Evolutionary conservation across 2,797 vertebrate genomes (phyloP).

Genomic region (Syngnathus rostellatus): DNA sequence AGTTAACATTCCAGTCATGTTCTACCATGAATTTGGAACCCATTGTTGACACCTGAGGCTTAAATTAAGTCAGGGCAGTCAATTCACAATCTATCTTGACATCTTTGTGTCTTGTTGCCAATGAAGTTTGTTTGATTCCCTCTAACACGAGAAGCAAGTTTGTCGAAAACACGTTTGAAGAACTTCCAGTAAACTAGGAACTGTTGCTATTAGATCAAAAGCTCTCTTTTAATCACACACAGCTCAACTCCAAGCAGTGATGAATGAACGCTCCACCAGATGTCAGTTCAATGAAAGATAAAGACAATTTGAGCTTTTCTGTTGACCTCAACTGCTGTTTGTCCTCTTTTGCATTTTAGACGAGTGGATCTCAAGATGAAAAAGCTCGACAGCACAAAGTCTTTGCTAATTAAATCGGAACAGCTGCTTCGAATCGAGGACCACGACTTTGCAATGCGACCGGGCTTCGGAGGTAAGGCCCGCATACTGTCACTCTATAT

Average conservation of each 20-base stretch:
- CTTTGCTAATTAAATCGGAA: conserved; percentile 75
- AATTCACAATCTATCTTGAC: too few species aligned
- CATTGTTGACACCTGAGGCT: not conserved
- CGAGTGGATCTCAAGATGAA: conserved; percentile 71
- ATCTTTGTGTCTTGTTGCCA: too few species aligned
- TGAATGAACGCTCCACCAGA: conserved; percentile 36
- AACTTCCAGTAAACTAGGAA: not conserved
- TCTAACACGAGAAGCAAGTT: not conserved
- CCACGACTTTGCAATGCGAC: conserved; percentile 86
- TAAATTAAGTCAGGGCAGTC: too few species aligned
- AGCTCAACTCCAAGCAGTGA: conserved; percentile 35
- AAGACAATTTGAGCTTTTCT: conserved; percentile 10
- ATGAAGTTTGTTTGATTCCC: not conserved
- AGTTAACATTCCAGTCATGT: not conserved
- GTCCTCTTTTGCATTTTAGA: conserved; percentile 42
- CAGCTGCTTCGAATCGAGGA: conserved; percentile 85
- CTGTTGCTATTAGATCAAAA: not conserved
- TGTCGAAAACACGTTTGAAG: not conserved
- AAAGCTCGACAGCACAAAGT: conserved; percentile 82
- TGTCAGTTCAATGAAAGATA: conserved; percentile 26
- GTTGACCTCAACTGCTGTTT: conserved; percentile 22
- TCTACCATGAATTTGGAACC: not conserved
- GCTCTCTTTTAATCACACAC: conserved; percentile 38
- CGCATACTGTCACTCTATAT: not conserved
- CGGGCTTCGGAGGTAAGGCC: conserved; percentile 83